Evolutionary conservation across 2,113 vertebrate genomes (phyloP).

Genomic region (Larimichthys polyactis): DNA sequence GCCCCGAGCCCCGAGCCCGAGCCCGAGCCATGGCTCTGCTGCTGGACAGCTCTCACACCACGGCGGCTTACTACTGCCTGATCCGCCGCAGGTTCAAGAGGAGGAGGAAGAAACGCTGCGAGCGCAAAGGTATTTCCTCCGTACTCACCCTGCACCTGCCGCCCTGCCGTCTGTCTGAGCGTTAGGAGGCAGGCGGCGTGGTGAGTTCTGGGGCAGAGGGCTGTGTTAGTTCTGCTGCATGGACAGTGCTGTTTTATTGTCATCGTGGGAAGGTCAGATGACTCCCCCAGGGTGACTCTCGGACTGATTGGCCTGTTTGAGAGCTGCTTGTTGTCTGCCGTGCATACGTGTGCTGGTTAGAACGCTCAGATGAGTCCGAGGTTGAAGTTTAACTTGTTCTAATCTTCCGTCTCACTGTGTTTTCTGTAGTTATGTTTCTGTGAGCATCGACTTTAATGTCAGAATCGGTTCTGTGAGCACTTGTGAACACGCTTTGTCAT

Average conservation of each 20-base stretch:
- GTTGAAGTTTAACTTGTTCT: background rate
- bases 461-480: no score
- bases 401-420: no score
- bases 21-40: conserved; percentile 72
- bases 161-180: background rate
- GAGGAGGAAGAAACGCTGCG: conserved; percentile 83
- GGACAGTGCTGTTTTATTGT: background rate
- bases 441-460: background rate
- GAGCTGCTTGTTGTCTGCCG: background rate
- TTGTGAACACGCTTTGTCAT: no score
- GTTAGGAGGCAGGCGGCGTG: background rate
- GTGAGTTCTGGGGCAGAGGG: background rate
- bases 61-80: conserved; percentile 58
- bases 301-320: background rate
- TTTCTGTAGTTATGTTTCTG: background rate
- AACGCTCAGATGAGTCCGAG: background rate
- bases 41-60: conserved; percentile 19
- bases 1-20: background rate
- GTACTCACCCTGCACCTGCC: background rate
- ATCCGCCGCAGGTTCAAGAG: conserved; percentile 70
- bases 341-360: no score
- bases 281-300: background rate
- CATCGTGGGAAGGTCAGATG: background rate
- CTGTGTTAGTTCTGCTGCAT: background rate
- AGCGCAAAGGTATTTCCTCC: conserved; percentile 83